A percentile compares a stretch with the other conserved stretches of the same genome.
These are phyloP conservation scores for Rotaria sp. DNA, from an alignment of 2,888 invertebrate species.

Conservation along the genomic window DNA sequence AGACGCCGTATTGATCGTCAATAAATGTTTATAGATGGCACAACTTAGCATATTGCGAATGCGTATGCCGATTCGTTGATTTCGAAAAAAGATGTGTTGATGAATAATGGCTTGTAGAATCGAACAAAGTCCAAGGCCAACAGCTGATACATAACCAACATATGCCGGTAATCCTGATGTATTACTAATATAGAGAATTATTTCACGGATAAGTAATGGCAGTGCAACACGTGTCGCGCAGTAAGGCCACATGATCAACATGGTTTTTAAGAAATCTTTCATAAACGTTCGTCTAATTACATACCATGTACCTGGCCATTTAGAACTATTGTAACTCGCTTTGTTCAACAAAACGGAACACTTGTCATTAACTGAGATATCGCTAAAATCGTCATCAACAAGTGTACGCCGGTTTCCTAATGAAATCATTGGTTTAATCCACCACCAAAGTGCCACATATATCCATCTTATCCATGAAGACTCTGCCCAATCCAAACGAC, in stretches of 20 bases:
- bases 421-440: neutral
- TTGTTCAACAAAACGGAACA: neutral
- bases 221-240: neutral
- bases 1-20: neutral
- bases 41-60: neutral
- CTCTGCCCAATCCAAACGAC: neutral
- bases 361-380: neutral
- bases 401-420: neutral
- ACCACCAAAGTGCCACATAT: neutral
- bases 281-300: neutral
- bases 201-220: neutral
- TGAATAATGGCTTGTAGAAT: neutral
- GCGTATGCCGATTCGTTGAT: neutral
- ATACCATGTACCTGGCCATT: neutral
- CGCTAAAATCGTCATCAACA: neutral
- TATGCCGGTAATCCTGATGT: neutral
- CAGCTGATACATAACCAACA: neutral
- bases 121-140: neutral
- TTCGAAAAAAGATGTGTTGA: neutral
- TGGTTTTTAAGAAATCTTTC: neutral
- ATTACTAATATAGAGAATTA: neutral
- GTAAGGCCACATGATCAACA: too few relatives aligned
- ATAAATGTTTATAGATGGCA: neutral
- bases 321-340: neutral
- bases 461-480: neutral